Conservation (phyloP, 2,888 invertebrate species). For the Polydesmus complanatus region DNA sequence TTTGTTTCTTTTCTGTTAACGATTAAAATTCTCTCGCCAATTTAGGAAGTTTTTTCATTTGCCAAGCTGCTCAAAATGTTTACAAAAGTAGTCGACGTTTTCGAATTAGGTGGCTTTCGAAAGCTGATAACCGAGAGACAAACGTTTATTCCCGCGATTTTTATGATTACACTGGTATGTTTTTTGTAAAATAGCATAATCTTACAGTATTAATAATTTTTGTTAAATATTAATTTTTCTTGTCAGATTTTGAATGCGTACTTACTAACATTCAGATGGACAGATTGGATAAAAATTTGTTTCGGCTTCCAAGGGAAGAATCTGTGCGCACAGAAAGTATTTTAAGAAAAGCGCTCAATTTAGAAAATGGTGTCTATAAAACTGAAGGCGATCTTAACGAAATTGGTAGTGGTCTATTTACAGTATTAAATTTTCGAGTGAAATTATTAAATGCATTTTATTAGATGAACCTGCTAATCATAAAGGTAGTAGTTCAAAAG, state of each 20-base stretch:
- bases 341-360: slow-evolving; percentile 63
- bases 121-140: slow-evolving; percentile 41
- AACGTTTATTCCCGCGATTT: slow-evolving; percentile 72
- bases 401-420: slow-evolving; percentile 12
- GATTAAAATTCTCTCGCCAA: too few relatives aligned
- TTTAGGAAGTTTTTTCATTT: slow-evolving; percentile 42
- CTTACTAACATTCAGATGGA: slow-evolving; percentile 66
- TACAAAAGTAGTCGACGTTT: slow-evolving; percentile 71
- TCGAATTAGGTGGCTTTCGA: slow-evolving; percentile 78
- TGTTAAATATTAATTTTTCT: too few relatives aligned
- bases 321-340: slow-evolving; percentile 65
- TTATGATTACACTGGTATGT: slow-evolving; percentile 64
- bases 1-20: too few relatives aligned
- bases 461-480: neutral
- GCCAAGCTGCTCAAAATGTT: slow-evolving; percentile 80
- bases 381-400: slow-evolving; percentile 15
- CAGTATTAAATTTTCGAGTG: neutral
- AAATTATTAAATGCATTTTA: neutral
- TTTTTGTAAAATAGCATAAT: neutral
- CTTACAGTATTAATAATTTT: neutral
- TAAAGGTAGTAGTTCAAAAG: neutral
- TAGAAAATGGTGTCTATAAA: slow-evolving; percentile 48
- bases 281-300: slow-evolving; percentile 55
- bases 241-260: slow-evolving; percentile 68
- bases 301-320: slow-evolving; percentile 56